Evolutionary conservation across 1,140 invertebrate species (phyloP), one percentile per base, ranked within the genome.

Genomic region (Heterodera schachtii): DNA sequence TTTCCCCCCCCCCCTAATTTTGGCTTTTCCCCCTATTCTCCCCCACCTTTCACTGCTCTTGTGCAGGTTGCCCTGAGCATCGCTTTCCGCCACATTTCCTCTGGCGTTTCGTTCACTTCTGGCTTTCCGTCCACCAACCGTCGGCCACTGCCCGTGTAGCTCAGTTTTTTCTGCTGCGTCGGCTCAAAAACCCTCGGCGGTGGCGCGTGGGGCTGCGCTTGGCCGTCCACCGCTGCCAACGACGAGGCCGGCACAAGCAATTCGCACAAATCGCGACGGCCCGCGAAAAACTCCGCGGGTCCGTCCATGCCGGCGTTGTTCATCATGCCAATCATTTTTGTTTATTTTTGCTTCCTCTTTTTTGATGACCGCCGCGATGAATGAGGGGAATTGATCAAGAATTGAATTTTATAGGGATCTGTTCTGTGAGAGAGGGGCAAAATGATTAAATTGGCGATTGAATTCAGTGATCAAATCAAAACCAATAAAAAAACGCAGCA

Each of bases 321-420:
- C 77, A 78, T 78, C 77, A 78, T 78, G 43, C 77, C 77, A 69
- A 78, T 78, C 77, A 78, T 78, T 78, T 31, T 31, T 31, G 31
- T 31, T 31, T 31, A 31, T 31, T 31, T 31, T 31, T 31, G 31
- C 31, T 31, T 31, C 31, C 31, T 31, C 31, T 31, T 31, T 31
- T 31, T 31, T 31, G 31, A 31, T 31, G 31, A 31, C 31, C 31
- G 1, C 31, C 31, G 31, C 31, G 31, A 31, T 31, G 0, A 31
- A 31, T 31, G 31, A 31, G 31, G 31, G 31, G 31, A 31, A 31
- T 31, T 31, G 31, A 31, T 31, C 31, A 31, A 31, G 31, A 31
- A 31, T 31, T 31, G 31, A 31, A 31, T 31, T 31, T 31, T 31
- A 31, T 31, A 31, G 31, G 31, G 31, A 31, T 31, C 31, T 31